Evolutionary conservation across 2,888 invertebrate genomes (phyloP), one percentile per base, ranked within the genome.

Genomic region (Anodontia alba): DNA sequence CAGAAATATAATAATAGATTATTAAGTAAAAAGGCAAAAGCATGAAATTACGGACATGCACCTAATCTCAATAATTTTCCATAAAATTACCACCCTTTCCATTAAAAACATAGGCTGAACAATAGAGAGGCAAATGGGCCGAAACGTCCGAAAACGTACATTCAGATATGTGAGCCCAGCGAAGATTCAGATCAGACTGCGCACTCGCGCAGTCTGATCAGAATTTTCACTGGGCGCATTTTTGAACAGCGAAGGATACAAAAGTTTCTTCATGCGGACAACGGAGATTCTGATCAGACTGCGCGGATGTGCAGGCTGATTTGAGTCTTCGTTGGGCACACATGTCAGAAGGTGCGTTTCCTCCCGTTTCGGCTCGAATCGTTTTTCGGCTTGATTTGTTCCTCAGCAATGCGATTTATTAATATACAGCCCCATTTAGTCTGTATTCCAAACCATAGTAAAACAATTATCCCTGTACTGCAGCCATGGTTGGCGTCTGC

Each of bases 401-500:
- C 26, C 26, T 26, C 54, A 15, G 54, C 26, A 54, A 54, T 26
- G 54, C 26, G 54, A 54, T 54, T 54, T 54, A 54, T 54, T 54
- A 54, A 54, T 54, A 54, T 54, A 54, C 54, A 54, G 26, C 26
- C 15, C 54, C 54, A 54, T 54, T 54, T 26, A 23, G 23, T 54
- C 54, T 54, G 23, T 26, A 26, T 54, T 54, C 54, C 20, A 49
- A 54, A 26, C 2, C 54, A 5, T n/a, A 54, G 23, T 54, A 54
- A 54, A 54, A 54, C 26, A 54, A 54, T 54, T 54, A 54, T 54
- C 54, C 54, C 26, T 54, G 54, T 20, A 54, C n/a, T 54, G n/a
- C 26, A 71, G 78, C 76, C 76, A 73, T 43, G 49, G 71, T 33
- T 51, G 73, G 76, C 51, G 71, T 57, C 76, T 82, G 80, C 80